Evolutionary conservation across 1,140 invertebrate species (phyloP).

Genomic region (Rhyacophila brunnea): DNA sequence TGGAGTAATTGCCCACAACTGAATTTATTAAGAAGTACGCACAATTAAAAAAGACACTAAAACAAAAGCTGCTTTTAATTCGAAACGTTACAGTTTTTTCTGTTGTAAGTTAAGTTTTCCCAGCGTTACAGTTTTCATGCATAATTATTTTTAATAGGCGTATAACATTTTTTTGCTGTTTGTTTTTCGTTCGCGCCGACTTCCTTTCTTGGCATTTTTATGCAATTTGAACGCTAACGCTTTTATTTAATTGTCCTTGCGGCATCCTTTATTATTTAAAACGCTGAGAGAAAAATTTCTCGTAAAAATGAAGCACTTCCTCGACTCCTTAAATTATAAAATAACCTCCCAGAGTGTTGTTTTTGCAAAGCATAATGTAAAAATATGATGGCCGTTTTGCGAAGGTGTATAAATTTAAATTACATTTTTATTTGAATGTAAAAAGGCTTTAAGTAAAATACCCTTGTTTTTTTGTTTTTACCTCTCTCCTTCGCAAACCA

Average conservation of each 20-base stretch:
- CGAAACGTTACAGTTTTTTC: neutral
- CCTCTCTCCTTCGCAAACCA: too few relatives aligned
- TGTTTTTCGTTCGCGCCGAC: slow-evolving; percentile 2
- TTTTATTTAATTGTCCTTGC: slow-evolving; percentile 8
- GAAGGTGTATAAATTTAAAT: slow-evolving; percentile 1
- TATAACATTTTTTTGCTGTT: too few relatives aligned
- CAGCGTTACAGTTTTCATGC: neutral
- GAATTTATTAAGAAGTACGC: too few relatives aligned
- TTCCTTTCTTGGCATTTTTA: slow-evolving; percentile 3
- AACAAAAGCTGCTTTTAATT: too few relatives aligned
- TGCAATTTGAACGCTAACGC: neutral
- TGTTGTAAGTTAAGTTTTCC: neutral
- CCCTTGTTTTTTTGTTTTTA: neutral
- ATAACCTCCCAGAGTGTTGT: neutral
- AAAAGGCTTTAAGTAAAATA: neutral
- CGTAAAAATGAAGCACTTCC: neutral
- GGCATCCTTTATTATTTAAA: slow-evolving; percentile 1
- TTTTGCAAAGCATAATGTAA: neutral
- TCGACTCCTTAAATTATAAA: neutral
- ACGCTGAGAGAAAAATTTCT: neutral
- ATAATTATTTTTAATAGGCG: slow-evolving; percentile 9
- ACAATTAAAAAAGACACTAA: too few relatives aligned
- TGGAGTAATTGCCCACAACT: too few relatives aligned
- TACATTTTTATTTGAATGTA: neutral
- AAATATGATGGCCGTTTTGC: neutral